Evolutionary conservation across 2,113 vertebrate species (phyloP), one percentile per base, ranked within the genome.

Genomic region (Crocuta crocuta): DNA sequence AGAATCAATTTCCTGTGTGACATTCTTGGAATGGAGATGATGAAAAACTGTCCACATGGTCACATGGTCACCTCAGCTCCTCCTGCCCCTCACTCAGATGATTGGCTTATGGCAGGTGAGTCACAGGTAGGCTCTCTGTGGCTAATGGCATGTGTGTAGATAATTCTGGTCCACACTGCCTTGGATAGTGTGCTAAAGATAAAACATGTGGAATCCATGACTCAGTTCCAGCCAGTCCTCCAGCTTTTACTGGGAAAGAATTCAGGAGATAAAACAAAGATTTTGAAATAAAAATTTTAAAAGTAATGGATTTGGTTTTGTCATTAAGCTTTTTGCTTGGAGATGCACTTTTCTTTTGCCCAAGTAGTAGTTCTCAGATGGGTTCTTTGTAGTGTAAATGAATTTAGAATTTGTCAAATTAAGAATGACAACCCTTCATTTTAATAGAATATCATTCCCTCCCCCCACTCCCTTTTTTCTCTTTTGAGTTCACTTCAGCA

Each of bases 281-380:
- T 82, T 95, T 95, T 90, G 85, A 95, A 91, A 93, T 58, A 76
- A 93, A 95, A 95, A 88, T 61, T 78, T 9, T 43, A 11, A 87
- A 48, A 83, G 83, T n/a, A 87, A 71, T 35, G 24, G 11, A 95
- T 95, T 50, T 87, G 58, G 33, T 97, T 87, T 93, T 65, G 31
- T 87, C 12, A 84, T 66, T 82, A 53, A 90, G 16, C 15, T 71
- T 95, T 95, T 95, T 50, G 31, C 13, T 81, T 87, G 61, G 43
- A 82, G 31, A 58, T 55, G 87, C 15, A 63, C 39, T 83, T 94
- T 43, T 50, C 26, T 71, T 91, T 71, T 76, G 24, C 63, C 58
- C 28, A 48, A 55, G 45, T 45, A 71, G 5, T 82, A 78, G 16
- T 65, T 43, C 53, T 43, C 50, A 50, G n/a, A 23, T 71, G 95